Evolutionary conservation across 2,888 invertebrate species (phyloP), one percentile per base, ranked within the genome.

Genomic region (Microplitis manilae): DNA sequence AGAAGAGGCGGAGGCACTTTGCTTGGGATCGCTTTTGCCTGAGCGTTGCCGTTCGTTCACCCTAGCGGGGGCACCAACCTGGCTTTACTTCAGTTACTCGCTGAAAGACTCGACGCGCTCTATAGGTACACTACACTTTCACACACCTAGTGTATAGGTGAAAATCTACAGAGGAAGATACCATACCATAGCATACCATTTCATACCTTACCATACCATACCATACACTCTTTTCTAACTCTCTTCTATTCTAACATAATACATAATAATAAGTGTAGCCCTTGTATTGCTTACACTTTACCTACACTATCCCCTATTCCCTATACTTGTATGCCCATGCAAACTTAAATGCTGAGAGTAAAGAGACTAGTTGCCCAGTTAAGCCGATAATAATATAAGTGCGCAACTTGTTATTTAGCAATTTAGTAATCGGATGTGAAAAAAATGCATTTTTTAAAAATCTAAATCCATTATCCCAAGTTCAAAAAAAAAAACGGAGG

Each of bases 51-150:
- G 89, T 89, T 89, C 89, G 88, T 89, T 90, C 90, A 89, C 90
- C 89, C 89, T 89, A 86, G 84, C 88, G 89, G 88, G 89, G 89
- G 89, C 89, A 89, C 88, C 89, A 89, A 89, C 89, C 89, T 89
- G 89, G 86, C 89, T 88, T 88, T 88, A 88, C 88, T 89, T 88
- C 88, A 87, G 87, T 88, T 88, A 86, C 86, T 87, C 85, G 84
- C 83, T 85, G 85, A 85, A 85, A 86, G 85, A 84, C 83, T 82
- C 84, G 81, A 82, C 81, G 75, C 75, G 79, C 81, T 68, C 59
- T 68, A 61, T 9, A 68, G 50, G 59, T 75, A 68, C 30, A 30
- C 41, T 13, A 41, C 38, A 50, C 41, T 74, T 62, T 41, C 61
- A 38, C 65, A 73, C 65, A 65, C 65, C 65, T 65, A 65, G 30